Conservation (phyloP, 2,888 invertebrate genomes). For the Drosophila pseudotakahashii region DNA sequence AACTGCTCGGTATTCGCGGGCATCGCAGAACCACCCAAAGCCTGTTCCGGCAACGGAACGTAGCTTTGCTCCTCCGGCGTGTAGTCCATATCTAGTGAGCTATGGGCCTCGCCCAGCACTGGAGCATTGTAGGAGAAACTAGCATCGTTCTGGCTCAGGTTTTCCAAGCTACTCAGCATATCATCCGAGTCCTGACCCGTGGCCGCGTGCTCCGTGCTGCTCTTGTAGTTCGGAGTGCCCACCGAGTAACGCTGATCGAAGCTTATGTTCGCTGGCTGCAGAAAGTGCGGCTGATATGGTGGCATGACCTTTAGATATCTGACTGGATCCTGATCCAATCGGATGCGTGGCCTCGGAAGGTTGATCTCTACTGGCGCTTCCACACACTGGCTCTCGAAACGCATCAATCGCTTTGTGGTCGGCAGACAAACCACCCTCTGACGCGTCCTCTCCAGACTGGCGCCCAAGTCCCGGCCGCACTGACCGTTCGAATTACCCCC, state of each 20-base stretch:
- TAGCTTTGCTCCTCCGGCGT: conserved; percentile 83
- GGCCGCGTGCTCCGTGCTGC: conserved; percentile 70
- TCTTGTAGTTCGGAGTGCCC: conserved; percentile 71
- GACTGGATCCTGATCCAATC: conserved; percentile 81
- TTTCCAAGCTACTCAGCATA: conserved; percentile 83
- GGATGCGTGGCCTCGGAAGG: conserved; percentile 82
- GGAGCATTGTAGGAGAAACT: conserved; percentile 72
- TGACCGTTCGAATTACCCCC: conserved; percentile 84
- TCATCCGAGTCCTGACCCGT: conserved; percentile 83
- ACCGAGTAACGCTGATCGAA: conserved; percentile 70
- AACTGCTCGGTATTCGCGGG: conserved; percentile 31
- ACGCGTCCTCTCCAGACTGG: conserved; percentile 81
- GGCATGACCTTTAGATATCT: conserved; percentile 84
- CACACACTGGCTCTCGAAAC: conserved; percentile 84
- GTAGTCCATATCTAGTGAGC: conserved; percentile 78
- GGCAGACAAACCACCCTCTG: conserved; percentile 83
- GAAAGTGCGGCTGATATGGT: conserved; percentile 80
- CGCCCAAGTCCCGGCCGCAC: conserved; percentile 83
- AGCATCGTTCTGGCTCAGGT: conserved; percentile 82
- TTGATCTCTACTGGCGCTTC: conserved; percentile 83
- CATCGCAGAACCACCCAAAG: conserved; percentile 1
- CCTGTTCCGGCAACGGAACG: conserved; percentile 71
- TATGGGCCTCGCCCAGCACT: conserved; percentile 53
- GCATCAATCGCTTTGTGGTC: conserved; percentile 83
- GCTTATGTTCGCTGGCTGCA: conserved; percentile 80